These are phyloP conservation scores for Scaptomyza hsui DNA, from an alignment of 1,140 invertebrate species.

Conservation along the genomic window DNA sequence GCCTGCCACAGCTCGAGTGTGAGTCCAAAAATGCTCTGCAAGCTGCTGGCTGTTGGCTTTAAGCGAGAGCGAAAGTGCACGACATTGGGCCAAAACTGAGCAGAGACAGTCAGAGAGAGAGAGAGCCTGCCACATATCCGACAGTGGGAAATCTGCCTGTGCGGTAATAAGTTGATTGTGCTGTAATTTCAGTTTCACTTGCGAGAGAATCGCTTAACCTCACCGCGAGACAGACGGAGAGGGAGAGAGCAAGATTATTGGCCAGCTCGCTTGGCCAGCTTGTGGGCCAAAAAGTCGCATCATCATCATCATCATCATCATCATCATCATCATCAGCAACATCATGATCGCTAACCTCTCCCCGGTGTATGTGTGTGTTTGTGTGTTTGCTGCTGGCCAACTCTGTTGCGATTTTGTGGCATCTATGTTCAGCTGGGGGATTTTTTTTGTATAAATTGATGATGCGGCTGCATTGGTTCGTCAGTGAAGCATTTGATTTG, in stretches of 20 bases:
- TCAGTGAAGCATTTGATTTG: constrained; percentile 84
- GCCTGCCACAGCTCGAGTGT: constrained; percentile 68
- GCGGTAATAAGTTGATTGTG: constrained; percentile 84
- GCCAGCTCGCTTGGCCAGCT: constrained; percentile 23
- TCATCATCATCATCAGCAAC: constrained; percentile 21
- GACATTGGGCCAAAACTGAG: constrained; percentile 50
- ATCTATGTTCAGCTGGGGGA: constrained; percentile 60
- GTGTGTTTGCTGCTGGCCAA: constrained; percentile 6
- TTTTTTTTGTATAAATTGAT: constrained; percentile 83
- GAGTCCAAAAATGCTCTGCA: constrained; percentile 17
- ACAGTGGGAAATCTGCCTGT: constrained; percentile 72
- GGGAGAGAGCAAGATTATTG: constrained; percentile 34
- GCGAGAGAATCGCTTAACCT: constrained; percentile 47
- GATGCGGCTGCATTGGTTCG: constrained; percentile 78
- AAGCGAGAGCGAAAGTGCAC: constrained; percentile 78
- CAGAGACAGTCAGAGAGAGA: constrained; percentile 16
- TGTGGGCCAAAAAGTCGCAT: constrained; percentile 57
- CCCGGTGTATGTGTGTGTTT: constrained; percentile 31
- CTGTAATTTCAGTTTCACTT: constrained; percentile 83
- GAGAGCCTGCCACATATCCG: constrained; percentile 55
- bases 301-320: constrained; percentile 51
- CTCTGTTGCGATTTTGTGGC: constrained; percentile 34
- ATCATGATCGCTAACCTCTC: constrained; percentile 47
- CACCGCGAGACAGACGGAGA: neutral
- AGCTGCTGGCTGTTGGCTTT: constrained; percentile 18